Evolutionary conservation across 2,113 vertebrate species (phyloP), one percentile per base, ranked within the genome.

Genomic region (Hemichromis elongatus): DNA sequence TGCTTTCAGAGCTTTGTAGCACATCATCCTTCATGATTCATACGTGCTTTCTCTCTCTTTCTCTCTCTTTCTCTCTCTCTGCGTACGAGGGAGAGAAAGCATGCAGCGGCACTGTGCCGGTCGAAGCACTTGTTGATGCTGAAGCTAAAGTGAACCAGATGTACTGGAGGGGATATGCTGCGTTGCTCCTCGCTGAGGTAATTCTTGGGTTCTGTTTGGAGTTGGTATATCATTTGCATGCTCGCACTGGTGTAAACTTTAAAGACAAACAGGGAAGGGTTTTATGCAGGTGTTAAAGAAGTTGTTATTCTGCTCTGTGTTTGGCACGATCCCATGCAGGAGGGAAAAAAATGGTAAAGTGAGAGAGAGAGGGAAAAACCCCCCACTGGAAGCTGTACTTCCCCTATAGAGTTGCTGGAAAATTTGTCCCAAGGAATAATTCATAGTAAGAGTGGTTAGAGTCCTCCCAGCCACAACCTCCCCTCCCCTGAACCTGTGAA

Each of bases 81-180:
- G 24, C 7, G 7, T 81, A 68, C 75, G 83, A 82, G 66, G 9
- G 70, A 83, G 63, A 55, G 16, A 40, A 37, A 59, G 80, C 63
- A 79, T 24, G 68, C 54, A 75, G 77, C 78, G 55, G 84, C 30
- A 28, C 35, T 82, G 52, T 86, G 85, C 88, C 87, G 85, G 87
- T 91, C 85, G 90, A 94, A 85, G 90, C 87, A 87, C 93, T 93
- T 90, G 92, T 92, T 94, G 93, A 95, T 93, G 89, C 83, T 93
- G 80, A 53, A 88, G 86, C 93, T 96, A 96, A 96, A 96, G 92
- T 92, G 92, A 95, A 95, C 91, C 96, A 96, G 96, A 96, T 96
- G 96, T 95, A 86, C 86, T 80, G 87, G 90, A 93, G 80, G 91
- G 93, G 94, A 92, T 87, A 82, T 63, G 84, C 86, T 70, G 95